Conservation (phyloP, 2,113 vertebrate species). For the Pungitius pungitius region DNA sequence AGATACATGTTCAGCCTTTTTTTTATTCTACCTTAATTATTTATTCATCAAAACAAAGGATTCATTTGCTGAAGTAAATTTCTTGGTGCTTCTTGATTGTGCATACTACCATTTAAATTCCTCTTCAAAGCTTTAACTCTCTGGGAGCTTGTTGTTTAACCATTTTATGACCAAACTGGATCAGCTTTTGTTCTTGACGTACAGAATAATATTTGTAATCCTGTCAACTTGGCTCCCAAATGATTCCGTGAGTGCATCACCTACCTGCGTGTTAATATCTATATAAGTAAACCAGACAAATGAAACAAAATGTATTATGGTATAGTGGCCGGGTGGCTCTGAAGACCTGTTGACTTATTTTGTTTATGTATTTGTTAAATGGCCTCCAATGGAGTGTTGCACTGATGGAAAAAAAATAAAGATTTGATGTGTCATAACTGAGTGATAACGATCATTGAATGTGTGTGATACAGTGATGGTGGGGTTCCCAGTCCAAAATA, state of each 20-base stretch:
- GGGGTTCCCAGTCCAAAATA: not conserved
- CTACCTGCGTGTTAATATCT: not conserved
- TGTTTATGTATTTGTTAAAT: constrained; percentile 54
- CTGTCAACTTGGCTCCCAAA: not conserved
- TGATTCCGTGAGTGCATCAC: not conserved
- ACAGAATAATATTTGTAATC: not conserved
- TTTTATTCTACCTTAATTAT: constrained; percentile 44
- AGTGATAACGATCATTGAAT: not conserved
- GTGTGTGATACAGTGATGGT: not conserved
- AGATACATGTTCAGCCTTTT: constrained; percentile 6
- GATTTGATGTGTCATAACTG: constrained; percentile 48
- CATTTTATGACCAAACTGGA: not conserved
- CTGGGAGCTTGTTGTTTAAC: not conserved
- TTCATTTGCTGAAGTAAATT: not conserved
- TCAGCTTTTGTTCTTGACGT: not conserved
- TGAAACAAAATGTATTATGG: not conserved
- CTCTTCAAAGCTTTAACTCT: not conserved
- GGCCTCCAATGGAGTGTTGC: constrained; percentile 59
- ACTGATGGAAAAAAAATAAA: constrained; percentile 70
- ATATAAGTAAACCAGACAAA: not conserved
- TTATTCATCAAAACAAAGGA: constrained; percentile 37
- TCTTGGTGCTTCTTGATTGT: not conserved
- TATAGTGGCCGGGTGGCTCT: constrained; percentile 9
- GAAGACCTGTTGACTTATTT: constrained; percentile 48
- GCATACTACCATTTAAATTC: not conserved